Evolutionary conservation across 2,113 vertebrate species (phyloP).

Genomic region (Sterrhoptilus dennistouni): DNA sequence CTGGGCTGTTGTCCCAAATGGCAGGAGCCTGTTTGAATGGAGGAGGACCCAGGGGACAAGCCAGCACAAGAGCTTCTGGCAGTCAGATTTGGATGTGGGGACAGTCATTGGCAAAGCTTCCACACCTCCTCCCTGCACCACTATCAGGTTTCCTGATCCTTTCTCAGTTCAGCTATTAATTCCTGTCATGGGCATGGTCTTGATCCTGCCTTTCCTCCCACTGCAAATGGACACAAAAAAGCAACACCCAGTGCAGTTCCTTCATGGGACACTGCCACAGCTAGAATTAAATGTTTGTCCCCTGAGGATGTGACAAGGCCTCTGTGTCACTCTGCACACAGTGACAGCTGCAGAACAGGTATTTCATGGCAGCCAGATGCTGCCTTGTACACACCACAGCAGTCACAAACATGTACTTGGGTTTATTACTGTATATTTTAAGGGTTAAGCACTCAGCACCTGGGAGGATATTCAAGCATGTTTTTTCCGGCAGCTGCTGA

Average conservation of each 20-base stretch:
- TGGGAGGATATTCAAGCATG: neutral
- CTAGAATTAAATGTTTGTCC: neutral
- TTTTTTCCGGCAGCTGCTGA: neutral
- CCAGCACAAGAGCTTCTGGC: constrained; percentile 5
- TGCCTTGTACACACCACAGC: neutral
- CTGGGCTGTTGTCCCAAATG: neutral
- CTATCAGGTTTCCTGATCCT: neutral
- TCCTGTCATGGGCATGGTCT: neutral
- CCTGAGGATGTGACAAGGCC: neutral
- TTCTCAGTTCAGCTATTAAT: neutral
- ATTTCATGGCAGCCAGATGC: neutral
- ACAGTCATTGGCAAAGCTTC: neutral
- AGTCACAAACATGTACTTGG: neutral
- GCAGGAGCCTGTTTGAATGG: neutral
- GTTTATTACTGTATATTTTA: neutral
- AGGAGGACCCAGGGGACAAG: constrained; percentile 33
- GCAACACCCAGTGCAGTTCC: neutral
- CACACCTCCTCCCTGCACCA: neutral
- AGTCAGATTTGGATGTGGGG: neutral
- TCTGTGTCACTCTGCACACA: neutral
- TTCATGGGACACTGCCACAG: neutral
- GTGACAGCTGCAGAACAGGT: constrained; percentile 15
- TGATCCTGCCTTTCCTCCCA: neutral
- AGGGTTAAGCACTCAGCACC: neutral
- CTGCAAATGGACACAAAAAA: neutral